Base-by-base conservation (phyloP, 2,888 invertebrate genomes). In the Athrips mouffetella region DNA sequence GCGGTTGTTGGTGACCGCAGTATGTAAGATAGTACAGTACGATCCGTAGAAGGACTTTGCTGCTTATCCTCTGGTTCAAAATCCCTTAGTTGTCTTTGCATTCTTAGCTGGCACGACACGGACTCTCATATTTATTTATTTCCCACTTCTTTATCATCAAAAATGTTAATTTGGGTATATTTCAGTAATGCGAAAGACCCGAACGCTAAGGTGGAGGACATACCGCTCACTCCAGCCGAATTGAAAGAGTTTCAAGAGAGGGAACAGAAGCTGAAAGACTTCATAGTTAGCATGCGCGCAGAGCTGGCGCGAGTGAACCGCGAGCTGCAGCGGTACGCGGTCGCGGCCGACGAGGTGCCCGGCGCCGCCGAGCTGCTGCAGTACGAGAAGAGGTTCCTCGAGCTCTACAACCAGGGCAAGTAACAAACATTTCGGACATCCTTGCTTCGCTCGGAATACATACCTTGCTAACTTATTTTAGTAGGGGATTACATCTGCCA, bases 331-430 rank as follows among this genome's bases (percentile, higher is more conserved):
- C 90, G 92, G 8, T 91, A 98, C 59, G 94, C 96, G 50, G 90
- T 96, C 20, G 95, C 96, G 66, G 87, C 98, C 48, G 99, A 99
- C 73, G 96, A 97, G 66, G 93, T 98, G 48, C 99, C 99, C 0
- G 95, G 96, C 25, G 91, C 97, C 51, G 95, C 96, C 0, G 99
- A 99, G 75, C 85, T 99, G 47, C 91, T 96, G 46, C 99, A 99
- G 73, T 99, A 99, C 77, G 98, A 99, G 76, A 91, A 96, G 66
- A 90, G 99, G 62, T 99, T 99, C 78, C 91, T 98, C 65, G 99
- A 99, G 84, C 91, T 99, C 6, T 98, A 98, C 72, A 97, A 97
- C 87, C 98, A 96, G 92, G 94, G 94, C 94, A 60, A 48, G n/a
- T n/a, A n/a, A n/a, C n/a, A n/a, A n/a, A n/a, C 5, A 3, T 5